phyloP scores from a whole-genome alignment of 92 coral and sea anemone genomes.

The Phenganax marumi region DNA sequence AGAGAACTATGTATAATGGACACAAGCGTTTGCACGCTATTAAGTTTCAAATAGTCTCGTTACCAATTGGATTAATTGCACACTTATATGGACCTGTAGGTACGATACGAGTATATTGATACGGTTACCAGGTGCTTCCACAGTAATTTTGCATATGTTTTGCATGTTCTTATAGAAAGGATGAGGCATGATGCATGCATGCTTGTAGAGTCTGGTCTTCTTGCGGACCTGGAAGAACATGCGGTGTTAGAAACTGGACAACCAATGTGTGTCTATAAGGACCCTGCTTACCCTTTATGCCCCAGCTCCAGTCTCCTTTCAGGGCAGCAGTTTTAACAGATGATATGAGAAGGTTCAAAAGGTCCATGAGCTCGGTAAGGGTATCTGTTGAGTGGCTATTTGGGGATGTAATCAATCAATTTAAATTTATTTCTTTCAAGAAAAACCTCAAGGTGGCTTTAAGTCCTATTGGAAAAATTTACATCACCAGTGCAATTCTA shows the following conservation, averaged over 20 bases:
- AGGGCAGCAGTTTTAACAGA: constrained; percentile 42
- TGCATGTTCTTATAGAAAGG: not conserved
- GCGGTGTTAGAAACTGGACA: constrained; percentile 30
- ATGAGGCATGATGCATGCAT: constrained; percentile 19
- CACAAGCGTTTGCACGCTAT: constrained; percentile 5
- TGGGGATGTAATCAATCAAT: constrained; percentile 53
- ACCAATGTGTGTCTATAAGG: constrained; percentile 61
- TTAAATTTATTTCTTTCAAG: constrained; percentile 54
- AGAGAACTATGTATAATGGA: constrained; percentile 23
- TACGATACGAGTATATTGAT: too few relatives aligned
- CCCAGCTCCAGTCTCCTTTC: constrained; percentile 58
- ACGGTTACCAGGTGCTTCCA: too few relatives aligned
- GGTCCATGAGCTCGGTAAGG: constrained; percentile 57
- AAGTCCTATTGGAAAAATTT: constrained; percentile 46
- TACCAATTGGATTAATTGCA: not conserved
- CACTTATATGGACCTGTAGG: not conserved
- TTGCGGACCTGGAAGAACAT: constrained; percentile 18
- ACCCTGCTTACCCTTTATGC: constrained; percentile 58
- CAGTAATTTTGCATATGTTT: not conserved
- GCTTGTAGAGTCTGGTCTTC: constrained; percentile 16
- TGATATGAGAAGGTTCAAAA: constrained; percentile 47
- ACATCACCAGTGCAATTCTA: constrained; percentile 38
- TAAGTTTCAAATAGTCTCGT: not conserved
- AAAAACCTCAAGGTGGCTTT: constrained; percentile 64
- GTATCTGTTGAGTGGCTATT: constrained; percentile 64